phyloP scores from a whole-genome alignment of 2,113 vertebrate genomes.

The Sigmodon hispidus region DNA sequence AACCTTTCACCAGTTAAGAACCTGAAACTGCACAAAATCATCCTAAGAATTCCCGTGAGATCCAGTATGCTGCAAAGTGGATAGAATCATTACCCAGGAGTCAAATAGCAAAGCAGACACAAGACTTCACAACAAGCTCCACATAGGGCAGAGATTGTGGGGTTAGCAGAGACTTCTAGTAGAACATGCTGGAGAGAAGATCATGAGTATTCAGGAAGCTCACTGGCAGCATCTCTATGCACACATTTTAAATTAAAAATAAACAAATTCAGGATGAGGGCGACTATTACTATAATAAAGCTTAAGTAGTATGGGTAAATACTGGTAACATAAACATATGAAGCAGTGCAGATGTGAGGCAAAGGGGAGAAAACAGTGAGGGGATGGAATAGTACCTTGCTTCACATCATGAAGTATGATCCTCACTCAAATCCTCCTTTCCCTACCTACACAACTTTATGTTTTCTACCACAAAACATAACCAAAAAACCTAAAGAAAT shows the following conservation, averaged over 20 bases:
- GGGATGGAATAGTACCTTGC: neutral
- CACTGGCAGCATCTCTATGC: neutral
- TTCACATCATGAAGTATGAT: too few species aligned
- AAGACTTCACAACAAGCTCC: neutral
- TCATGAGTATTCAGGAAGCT: neutral
- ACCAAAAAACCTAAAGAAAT: neutral
- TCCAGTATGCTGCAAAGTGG: neutral
- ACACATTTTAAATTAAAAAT: neutral
- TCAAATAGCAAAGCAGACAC: neutral
- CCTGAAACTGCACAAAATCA: neutral
- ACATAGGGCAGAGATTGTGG: neutral
- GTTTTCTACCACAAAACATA: neutral
- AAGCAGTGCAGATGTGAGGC: neutral
- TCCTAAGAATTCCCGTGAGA: neutral
- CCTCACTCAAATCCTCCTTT: neutral
- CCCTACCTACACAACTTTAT: neutral
- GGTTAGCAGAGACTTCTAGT: neutral
- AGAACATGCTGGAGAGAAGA: neutral
- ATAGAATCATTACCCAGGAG: neutral
- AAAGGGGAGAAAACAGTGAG: neutral
- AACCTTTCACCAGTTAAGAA: neutral
- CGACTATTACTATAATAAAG: neutral
- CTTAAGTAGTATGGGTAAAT: neutral
- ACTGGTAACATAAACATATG: neutral
- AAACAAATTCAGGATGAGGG: neutral